Percentiles rank a stretch among this genome's conserved stretches.
phyloP scores from a whole-genome alignment of 2,888 invertebrate genomes.

The Phoenoteleia sp. region DNA sequence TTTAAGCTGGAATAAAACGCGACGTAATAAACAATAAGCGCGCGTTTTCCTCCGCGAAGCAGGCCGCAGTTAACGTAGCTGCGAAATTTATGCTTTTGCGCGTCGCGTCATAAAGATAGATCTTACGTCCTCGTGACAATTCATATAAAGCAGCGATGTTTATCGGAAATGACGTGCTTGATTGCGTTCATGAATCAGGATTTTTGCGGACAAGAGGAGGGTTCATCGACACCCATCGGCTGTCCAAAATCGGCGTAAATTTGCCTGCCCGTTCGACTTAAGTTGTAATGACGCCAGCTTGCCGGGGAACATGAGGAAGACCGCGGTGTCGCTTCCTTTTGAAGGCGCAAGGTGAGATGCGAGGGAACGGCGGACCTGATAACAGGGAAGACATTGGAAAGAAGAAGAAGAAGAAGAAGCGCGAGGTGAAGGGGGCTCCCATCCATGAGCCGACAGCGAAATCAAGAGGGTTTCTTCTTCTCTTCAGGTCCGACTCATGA shows the following conservation, averaged over 20 bases:
- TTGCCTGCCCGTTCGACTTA: constrained; percentile 63
- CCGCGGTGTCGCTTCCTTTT: constrained; percentile 65
- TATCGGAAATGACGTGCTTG: constrained; percentile 58
- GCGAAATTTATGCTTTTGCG: constrained; percentile 49
- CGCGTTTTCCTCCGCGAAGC: constrained; percentile 24
- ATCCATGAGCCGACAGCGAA: constrained; percentile 75
- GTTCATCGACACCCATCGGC: constrained; percentile 61
- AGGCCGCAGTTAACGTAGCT: constrained; percentile 27
- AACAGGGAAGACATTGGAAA: constrained; percentile 27
- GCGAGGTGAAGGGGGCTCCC: constrained; percentile 66
- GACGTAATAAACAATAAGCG: constrained; percentile 45
- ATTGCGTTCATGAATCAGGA: constrained; percentile 53
- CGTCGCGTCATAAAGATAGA: constrained; percentile 60
- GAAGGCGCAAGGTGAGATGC: constrained; percentile 61
- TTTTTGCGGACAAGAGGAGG: constrained; percentile 4
- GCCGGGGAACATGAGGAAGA: constrained; percentile 62
- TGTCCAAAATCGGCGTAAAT: constrained; percentile 56
- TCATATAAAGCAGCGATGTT: constrained; percentile 50
- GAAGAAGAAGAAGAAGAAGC: constrained; percentile 46
- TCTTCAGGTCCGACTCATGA: constrained; percentile 78
- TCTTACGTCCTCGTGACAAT: constrained; percentile 34
- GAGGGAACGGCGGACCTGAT: constrained; percentile 56
- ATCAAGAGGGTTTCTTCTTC: constrained; percentile 77
- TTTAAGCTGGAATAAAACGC: constrained; percentile 58
- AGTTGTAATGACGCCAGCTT: constrained; percentile 64